Conservation (phyloP, 2,113 vertebrate species). For the Gymnarchus niloticus region DNA sequence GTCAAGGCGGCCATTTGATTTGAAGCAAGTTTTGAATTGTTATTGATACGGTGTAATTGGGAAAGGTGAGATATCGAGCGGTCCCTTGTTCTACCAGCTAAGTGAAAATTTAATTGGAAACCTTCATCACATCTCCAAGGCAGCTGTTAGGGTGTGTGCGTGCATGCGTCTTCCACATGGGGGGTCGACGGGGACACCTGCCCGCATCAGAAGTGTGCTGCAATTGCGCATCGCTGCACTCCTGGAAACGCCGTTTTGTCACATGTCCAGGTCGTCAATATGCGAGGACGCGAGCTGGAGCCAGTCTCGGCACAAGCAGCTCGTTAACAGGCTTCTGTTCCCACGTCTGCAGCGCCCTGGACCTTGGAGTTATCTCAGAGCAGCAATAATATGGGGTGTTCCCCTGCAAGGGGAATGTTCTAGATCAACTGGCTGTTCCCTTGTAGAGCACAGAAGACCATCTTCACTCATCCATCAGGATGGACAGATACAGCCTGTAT, state of each 20-base stretch:
- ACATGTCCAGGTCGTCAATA: neutral
- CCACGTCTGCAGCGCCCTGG: conserved; percentile 30
- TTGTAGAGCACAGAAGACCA: conserved; percentile 9
- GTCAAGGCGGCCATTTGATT: conserved; percentile 27
- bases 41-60: conserved; percentile 38
- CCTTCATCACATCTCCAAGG: conserved; percentile 22
- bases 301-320: conserved; percentile 30
- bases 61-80: conserved; percentile 31
- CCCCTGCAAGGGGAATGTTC: neutral
- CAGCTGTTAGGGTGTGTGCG: conserved; percentile 1
- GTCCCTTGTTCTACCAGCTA: conserved; percentile 25
- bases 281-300: neutral
- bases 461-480: neutral
- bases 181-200: neutral
- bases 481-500: neutral
- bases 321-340: conserved; percentile 30
- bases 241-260: neutral
- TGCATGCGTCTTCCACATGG: neutral
- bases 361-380: conserved; percentile 31
- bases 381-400: conserved; percentile 9
- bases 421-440: conserved; percentile 19
- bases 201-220: conserved; percentile 30
- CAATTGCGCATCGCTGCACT: conserved; percentile 44
- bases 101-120: conserved; percentile 38
- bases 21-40: conserved; percentile 25